A percentile compares a stretch with the other conserved stretches of the same genome.
Evolutionary conservation across 2,888 invertebrate species (phyloP).

Genomic region (Sesia bembeciformis): DNA sequence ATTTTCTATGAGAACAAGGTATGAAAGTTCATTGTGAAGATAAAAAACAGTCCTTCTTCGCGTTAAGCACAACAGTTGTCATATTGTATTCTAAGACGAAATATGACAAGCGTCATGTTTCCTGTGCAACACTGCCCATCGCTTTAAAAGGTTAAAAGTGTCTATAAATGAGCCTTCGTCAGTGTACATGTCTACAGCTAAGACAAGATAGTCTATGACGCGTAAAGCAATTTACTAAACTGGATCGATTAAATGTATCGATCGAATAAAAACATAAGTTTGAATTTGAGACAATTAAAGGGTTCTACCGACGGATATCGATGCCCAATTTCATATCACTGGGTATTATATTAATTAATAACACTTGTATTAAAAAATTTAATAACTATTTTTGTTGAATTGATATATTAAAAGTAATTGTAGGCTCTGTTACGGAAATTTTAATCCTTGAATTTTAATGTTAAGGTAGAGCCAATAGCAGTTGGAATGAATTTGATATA

Average conservation of each 20-base stretch:
- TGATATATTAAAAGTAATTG: slow-evolving; percentile 49
- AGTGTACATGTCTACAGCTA: too few species aligned
- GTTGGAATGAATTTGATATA: too few species aligned
- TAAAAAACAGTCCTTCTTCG: too few species aligned
- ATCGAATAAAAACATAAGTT: slow-evolving; percentile 30
- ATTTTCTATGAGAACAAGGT: too few species aligned
- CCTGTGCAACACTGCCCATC: too few species aligned
- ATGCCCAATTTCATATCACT: slow-evolving; percentile 35
- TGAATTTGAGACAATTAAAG: slow-evolving; percentile 40
- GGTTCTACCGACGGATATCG: slow-evolving; percentile 27
- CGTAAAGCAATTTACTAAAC: slow-evolving; percentile 39
- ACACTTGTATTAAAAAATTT: slow-evolving; percentile 12
- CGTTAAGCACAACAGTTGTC: too few species aligned
- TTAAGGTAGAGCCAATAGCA: neutral
- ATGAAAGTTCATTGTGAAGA: too few species aligned
- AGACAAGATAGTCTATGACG: slow-evolving; percentile 22
- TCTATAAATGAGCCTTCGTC: too few species aligned
- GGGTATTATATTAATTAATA: slow-evolving; percentile 49
- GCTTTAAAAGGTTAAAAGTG: too few species aligned
- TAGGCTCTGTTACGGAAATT: slow-evolving; percentile 16
- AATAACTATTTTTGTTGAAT: slow-evolving; percentile 18
- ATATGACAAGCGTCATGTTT: too few species aligned
- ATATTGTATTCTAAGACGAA: too few species aligned
- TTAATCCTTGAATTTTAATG: neutral
- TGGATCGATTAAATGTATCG: slow-evolving; percentile 31